Evolutionary conservation across 2,888 invertebrate genomes (phyloP).

Genomic region (Sussaba pulchella): DNA sequence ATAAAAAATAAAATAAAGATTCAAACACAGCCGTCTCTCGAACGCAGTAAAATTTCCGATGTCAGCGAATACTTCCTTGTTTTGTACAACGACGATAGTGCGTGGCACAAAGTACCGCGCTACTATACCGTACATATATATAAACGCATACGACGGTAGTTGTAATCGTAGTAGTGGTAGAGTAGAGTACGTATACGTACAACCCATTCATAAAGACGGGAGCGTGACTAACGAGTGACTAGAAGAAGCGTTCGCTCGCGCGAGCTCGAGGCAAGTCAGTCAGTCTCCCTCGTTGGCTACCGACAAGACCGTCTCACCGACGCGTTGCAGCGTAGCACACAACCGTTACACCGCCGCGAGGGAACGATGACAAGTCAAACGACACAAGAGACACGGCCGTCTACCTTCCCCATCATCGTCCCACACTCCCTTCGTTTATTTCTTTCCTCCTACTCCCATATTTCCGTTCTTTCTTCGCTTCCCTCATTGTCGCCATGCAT

Average conservation of each 20-base stretch:
- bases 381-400: conserved; percentile 60
- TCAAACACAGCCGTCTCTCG: too few species aligned
- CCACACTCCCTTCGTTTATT: conserved; percentile 30
- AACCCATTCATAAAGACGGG: conserved; percentile 81
- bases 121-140: conserved; percentile 9
- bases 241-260: conserved; percentile 73
- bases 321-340: conserved; percentile 38
- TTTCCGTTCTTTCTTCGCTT: conserved; percentile 58
- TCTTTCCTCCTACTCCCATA: conserved; percentile 31
- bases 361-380: conserved; percentile 74
- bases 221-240: conserved; percentile 81
- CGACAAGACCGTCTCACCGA: conserved; percentile 20
- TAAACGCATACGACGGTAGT: conserved; percentile 17
- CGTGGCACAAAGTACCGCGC: background rate
- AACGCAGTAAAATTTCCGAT: background rate
- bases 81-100: conserved; percentile 12
- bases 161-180: conserved; percentile 57
- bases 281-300: conserved; percentile 54
- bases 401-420: conserved; percentile 29
- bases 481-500: conserved; percentile 58
- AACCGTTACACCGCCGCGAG: conserved; percentile 65
- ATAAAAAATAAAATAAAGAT: too few species aligned
- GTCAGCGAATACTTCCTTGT: conserved; percentile 19
- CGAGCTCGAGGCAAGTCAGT: conserved; percentile 56
- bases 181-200: conserved; percentile 69